Evolutionary conservation across 2,113 vertebrate genomes (phyloP).

Genomic region (Anhinga rufa): DNA sequence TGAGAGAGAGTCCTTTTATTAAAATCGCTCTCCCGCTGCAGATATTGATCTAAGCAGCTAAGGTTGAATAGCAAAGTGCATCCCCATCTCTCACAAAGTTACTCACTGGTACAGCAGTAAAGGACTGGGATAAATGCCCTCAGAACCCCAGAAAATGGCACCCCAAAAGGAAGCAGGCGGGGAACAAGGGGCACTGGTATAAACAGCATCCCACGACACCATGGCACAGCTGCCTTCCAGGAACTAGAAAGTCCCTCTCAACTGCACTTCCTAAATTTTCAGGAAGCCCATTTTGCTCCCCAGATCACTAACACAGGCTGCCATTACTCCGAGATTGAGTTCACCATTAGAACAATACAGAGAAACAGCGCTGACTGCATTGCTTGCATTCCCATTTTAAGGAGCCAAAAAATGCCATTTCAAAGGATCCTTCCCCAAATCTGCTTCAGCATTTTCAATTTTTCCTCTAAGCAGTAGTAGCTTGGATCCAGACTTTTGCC

Average conservation of each 20-base stretch:
- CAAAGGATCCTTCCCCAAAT: neutral
- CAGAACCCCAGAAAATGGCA: neutral
- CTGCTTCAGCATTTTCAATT: neutral
- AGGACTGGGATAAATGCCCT: neutral
- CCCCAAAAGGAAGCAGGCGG: neutral
- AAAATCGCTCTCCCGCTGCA: constrained; percentile 48
- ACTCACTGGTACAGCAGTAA: neutral
- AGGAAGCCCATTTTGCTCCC: neutral
- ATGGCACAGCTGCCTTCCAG: neutral
- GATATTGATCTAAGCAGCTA: constrained; percentile 62
- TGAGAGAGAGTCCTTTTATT: constrained; percentile 55
- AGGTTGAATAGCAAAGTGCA: constrained; percentile 7
- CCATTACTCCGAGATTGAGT: neutral
- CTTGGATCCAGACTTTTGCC: neutral
- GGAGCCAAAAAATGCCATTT: neutral
- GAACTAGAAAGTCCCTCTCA: neutral
- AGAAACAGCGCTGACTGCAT: neutral
- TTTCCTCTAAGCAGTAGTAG: neutral
- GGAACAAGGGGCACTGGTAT: neutral
- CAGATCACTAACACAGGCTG: neutral
- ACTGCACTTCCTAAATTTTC: neutral
- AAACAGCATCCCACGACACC: accelerated
- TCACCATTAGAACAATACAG: neutral
- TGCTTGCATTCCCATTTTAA: neutral
- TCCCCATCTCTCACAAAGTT: neutral